Base-by-base conservation (phyloP, 2,888 invertebrate genomes). In the Rapana venosa region DNA sequence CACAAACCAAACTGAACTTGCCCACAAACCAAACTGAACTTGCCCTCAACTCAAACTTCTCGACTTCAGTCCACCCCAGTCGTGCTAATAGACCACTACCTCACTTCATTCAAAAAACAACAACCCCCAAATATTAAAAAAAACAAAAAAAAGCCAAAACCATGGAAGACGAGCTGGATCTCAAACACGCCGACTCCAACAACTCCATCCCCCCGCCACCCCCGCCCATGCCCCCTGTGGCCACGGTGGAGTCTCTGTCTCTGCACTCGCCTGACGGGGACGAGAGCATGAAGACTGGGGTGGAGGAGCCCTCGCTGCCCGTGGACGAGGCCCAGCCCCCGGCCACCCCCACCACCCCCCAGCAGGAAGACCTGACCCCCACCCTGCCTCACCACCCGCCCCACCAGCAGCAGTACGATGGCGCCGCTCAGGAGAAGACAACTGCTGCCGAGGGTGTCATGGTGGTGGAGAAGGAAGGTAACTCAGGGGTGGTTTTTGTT, bases 191-290 rank as follows among this genome's bases (percentile, higher is more conserved):
- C 13, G 89, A 89, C 32, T 89, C 89, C 85, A 89, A 74, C 89
- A 89, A 89, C 89, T 89, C 89, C 32, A 89, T 89, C 66, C 88
- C 88, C 79, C 89, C 89, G 0, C 89, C 89, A 20, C 89, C 89
- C n/a, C 89, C 89, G 4, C 89, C 89, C 84, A 84, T 89, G 56
- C 88, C 88, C 70, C 88, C 88, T 0, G 84, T 84, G n/a, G 89
- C 89, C 58, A 89, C 85, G 20, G 89, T 85, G 89, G 89, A 89
- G 74, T 89, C 89, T 1, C 84, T 84, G 74, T 84, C 84, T 30
- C 70, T 89, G 0, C 85, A 35, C n/a, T 66, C 61, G 26, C 88
- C 88, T 22, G 36, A 35, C 20, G 81, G 88, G 32, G 77, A 81
- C 0, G 35, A 74, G 35, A 47, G 61, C 17, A 77, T 22, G 22